Base-by-base conservation (phyloP, 92 coral and sea anemone genomes). In the Isaurus tuberculatus region DNA sequence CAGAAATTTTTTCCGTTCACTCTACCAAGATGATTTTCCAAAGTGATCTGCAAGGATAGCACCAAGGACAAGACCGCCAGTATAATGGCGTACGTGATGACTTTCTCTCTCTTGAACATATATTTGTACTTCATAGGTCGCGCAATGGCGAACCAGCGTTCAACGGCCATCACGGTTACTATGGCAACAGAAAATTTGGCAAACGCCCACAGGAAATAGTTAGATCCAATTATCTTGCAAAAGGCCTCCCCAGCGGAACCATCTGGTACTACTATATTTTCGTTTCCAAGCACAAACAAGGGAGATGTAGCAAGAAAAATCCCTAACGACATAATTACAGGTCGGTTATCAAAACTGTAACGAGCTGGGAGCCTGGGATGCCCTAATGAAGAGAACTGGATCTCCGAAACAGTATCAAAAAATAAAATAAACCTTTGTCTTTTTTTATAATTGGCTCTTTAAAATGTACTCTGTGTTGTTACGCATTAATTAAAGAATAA, bases 71-170 rank as follows among this genome's bases (percentile, higher is more conserved):
- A 25, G 20, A 74, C 5, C 9, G 46, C 65, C 29, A 74, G 11
- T 8, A 51, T 29, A 8, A 34, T 1, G 43, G 9, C 8, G 53
- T 49, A 74, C 0, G 34, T 15, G 20, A 74, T 37, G 53, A 74
- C 66, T 19, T 20, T 51, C 19, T 29, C 16, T 63, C 17, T 74
- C 28, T 74, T 19, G 43, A 74, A 49, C 1, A 17, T 23, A 20
- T 2, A 2, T 55, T 53, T 49, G 46, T 74, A 74, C 48, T 51
- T 74, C 43, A 25, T 30, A 7, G 80, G 80, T 53, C 66, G 80
- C 10, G 80, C 80, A 15, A 74, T 53, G 11, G 80, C 80, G 31
- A 49, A 74, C 66, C 80, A 74, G 20, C 80, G 80, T 51, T 74
- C 66, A 53, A 74, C 43, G 9, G 80, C 43, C 80, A 74, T 74